Conservation (phyloP, 1,140 invertebrate species). For the Caenorhabditis inopinata region DNA sequence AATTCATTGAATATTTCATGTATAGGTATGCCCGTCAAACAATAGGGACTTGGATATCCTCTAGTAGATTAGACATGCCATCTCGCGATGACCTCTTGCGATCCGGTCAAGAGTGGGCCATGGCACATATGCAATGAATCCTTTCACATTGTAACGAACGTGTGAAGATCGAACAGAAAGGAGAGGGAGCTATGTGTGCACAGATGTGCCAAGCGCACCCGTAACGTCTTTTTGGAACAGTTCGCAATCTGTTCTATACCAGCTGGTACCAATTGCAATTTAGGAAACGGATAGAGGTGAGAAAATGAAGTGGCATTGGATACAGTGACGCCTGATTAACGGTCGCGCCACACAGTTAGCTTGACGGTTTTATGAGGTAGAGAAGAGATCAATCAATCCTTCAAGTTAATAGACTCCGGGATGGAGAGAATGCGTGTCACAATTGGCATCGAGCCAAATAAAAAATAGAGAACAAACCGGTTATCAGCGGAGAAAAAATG, state of each 20-base stretch:
- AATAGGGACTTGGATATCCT: slow-evolving; percentile 3
- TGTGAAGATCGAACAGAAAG: background rate
- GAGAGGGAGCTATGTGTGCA: background rate
- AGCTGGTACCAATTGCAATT: slow-evolving; percentile 24
- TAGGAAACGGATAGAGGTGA: background rate
- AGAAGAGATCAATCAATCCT: background rate
- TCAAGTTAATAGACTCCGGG: slow-evolving; percentile 19
- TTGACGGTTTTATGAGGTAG: slow-evolving; percentile 21
- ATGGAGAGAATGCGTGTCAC: background rate
- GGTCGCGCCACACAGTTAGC: slow-evolving; percentile 26
- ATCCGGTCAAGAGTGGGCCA: background rate
- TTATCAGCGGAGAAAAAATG: background rate
- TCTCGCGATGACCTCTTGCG: slow-evolving; percentile 3
- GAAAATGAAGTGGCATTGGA: background rate
- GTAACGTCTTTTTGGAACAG: slow-evolving; percentile 11
- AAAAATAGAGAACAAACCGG: too few species aligned
- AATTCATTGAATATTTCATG: background rate
- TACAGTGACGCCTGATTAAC: slow-evolving; percentile 25
- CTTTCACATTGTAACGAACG: background rate
- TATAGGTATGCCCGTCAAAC: slow-evolving; percentile 10
- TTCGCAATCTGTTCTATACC: slow-evolving; percentile 15
- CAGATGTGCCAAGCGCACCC: slow-evolving; percentile 6
- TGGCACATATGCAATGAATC: background rate
- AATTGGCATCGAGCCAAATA: background rate
- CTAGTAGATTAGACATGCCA: slow-evolving; percentile 2